These are phyloP conservation scores for Plebejus argus DNA, from an alignment of 2,888 invertebrate species.

Conservation along the genomic window DNA sequence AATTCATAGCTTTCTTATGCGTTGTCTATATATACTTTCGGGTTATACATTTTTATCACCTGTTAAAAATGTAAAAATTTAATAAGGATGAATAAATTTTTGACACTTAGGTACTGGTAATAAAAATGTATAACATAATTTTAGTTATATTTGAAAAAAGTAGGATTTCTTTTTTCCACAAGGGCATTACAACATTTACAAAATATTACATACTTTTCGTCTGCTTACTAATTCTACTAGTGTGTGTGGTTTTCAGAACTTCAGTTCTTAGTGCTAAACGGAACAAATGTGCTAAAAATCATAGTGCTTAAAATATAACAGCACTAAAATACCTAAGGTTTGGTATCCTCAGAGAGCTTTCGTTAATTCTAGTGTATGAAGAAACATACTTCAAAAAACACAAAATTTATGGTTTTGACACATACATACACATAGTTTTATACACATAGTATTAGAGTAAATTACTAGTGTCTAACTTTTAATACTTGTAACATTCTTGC, in stretches of 20 bases:
- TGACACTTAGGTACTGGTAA: no score
- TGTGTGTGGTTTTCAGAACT: conserved; percentile 8
- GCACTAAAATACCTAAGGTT: conserved; percentile 21
- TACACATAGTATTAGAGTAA: no score
- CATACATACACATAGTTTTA: no score
- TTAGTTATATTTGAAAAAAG: not conserved
- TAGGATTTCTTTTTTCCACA: not conserved
- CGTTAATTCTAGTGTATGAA: not conserved
- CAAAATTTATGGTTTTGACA: no score
- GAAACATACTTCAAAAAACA: no score
- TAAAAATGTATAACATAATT: no score
- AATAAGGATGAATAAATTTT: no score
- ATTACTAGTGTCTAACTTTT: not conserved
- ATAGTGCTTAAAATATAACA: not conserved
- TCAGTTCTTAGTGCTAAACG: not conserved
- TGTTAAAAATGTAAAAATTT: no score
- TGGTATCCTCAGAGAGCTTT: conserved; percentile 8
- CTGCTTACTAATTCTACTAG: not conserved
- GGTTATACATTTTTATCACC: not conserved
- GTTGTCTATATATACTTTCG: not conserved
- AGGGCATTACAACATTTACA: conserved; percentile 1
- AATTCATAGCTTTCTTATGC: not conserved
- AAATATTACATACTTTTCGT: not conserved
- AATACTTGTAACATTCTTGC: not conserved
- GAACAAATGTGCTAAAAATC: not conserved